These are phyloP conservation scores for Drosophila recens DNA, from an alignment of 2,888 invertebrate genomes.

Conservation along the genomic window DNA sequence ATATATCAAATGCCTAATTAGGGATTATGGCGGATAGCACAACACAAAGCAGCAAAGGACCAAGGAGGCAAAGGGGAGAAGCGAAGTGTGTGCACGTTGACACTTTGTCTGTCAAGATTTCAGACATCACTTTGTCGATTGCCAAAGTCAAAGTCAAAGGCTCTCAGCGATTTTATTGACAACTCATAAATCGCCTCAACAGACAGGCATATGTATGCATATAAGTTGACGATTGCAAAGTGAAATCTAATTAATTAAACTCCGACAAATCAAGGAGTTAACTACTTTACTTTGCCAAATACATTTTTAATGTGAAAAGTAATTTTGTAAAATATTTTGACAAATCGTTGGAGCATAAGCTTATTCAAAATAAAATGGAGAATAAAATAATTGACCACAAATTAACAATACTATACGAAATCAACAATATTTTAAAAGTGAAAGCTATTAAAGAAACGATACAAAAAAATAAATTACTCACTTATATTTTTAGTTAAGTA, in stretches of 20 bases:
- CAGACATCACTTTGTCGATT: conserved; percentile 41
- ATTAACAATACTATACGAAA: too few species aligned
- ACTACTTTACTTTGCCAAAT: too few species aligned
- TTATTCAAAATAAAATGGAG: too few species aligned
- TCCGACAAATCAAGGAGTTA: too few species aligned
- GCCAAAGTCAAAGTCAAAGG: conserved; percentile 30
- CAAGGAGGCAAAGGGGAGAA: conserved; percentile 20
- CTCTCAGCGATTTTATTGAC: conserved; percentile 23
- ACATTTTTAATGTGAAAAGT: too few species aligned
- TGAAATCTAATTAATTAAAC: neutral
- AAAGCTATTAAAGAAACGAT: too few species aligned
- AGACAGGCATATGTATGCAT: neutral
- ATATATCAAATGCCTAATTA: conserved; percentile 74
- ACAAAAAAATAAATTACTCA: too few species aligned
- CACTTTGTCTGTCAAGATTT: conserved; percentile 51
- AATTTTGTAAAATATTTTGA: too few species aligned
- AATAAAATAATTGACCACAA: too few species aligned
- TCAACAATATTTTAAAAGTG: too few species aligned
- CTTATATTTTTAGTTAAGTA: too few species aligned
- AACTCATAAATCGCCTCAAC: conserved; percentile 26
- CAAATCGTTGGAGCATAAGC: too few species aligned
- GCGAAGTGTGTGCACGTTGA: conserved; percentile 22
- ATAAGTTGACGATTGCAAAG: neutral
- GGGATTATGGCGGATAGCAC: conserved; percentile 66
- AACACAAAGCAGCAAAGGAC: conserved; percentile 32